A percentile compares a stretch with the other conserved stretches of the same genome.
Evolutionary conservation across 2,888 invertebrate species (phyloP).

Genomic region (Mythimna pallens): DNA sequence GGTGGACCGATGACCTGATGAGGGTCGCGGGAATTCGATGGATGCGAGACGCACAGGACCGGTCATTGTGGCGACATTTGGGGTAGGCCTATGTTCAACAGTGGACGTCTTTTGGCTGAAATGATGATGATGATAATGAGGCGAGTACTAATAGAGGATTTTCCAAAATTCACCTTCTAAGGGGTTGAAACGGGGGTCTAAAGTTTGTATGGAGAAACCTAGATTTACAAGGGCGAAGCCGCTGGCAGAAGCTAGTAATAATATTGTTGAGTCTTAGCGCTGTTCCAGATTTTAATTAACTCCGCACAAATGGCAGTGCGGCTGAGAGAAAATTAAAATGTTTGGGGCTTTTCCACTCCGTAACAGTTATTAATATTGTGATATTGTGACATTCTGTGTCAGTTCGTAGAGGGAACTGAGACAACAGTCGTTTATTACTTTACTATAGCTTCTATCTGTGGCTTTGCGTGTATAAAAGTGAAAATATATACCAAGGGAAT

Average conservation of each 20-base stretch:
- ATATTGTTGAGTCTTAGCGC: not conserved
- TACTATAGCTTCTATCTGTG: not conserved
- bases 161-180: too few species aligned
- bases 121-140: too few species aligned
- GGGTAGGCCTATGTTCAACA: too few species aligned
- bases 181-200: too few species aligned
- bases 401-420: not conserved
- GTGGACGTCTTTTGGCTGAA: too few species aligned
- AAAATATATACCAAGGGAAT: not conserved
- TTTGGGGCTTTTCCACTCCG: conserved; percentile 7
- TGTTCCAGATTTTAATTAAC: conserved; percentile 43
- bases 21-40: too few species aligned
- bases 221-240: too few species aligned
- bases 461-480: not conserved
- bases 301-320: conserved; percentile 6
- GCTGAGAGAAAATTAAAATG: conserved; percentile 27
- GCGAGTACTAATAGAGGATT: too few species aligned
- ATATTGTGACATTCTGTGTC: conserved; percentile 8
- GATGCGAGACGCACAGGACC: too few species aligned
- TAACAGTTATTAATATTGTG: conserved; percentile 16
- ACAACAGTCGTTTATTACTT: not conserved
- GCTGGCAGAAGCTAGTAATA: not conserved
- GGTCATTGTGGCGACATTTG: too few species aligned
- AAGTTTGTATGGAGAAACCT: too few species aligned
- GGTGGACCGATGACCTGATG: too few species aligned